Evolutionary conservation across 2,797 vertebrate genomes (phyloP), one percentile per base, ranked within the genome.

Genomic region (Decapterus maruadsi): DNA sequence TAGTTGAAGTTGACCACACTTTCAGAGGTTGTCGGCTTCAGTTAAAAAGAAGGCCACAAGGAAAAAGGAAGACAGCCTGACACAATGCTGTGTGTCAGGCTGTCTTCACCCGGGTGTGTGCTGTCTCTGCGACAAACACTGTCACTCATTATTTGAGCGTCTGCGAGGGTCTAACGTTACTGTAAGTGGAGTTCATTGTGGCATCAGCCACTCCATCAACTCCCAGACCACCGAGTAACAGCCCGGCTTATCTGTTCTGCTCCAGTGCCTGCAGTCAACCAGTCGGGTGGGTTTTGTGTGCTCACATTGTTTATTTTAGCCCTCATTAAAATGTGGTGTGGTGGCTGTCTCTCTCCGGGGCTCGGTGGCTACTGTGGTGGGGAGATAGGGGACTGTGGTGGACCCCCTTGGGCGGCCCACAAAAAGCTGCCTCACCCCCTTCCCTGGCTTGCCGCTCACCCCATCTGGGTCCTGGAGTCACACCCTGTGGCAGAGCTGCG

Each of bases 301-400:
- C 80, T 89, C 67, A 77, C 86, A 81, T 91, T 92, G 92, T 93
- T 93, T 93, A 93, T 93, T 92, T 92, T 92, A 92, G 53, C 87
- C 83, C 82, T 85, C 84, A 91, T 93, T 94, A 94, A 93, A 91
- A 88, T 92, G 93, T 81, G 93, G 93, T 89, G 83, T 80, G 86
- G 86, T 89, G 90, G 89, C 87, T 92, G 90, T 90, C 77, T 85
- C 89, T 92, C 92, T 90, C 87, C 75, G 58, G 92, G 90, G 86
- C 87, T 93, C 77, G 34, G 91, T 77, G 92, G 92, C 90, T 92
- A 81, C 85, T 93, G 92, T 92, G 93, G 93, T 92, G 78, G 86
- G 77, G 75, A 86, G 91, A 90, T 92, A 88, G 89, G 89, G 89
- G 84, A 62, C 76, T 92, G 92, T 85, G 90, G 92, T 86, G 86